phyloP scores from a whole-genome alignment of 2,888 invertebrate genomes.

The Carterocephalus palaemon region DNA sequence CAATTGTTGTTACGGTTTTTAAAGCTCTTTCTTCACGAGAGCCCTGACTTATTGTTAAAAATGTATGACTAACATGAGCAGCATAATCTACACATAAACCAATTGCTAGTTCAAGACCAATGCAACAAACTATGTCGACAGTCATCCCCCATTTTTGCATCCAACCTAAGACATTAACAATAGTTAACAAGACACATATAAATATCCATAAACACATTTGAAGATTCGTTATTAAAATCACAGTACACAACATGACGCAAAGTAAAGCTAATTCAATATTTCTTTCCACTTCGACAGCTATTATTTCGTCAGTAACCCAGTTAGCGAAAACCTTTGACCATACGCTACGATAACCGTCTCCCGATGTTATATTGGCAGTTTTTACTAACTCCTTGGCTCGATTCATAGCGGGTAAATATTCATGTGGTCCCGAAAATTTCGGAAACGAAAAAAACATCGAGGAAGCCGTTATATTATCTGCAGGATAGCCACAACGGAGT shows the following conservation, averaged over 20 bases:
- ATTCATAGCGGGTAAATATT: conserved; percentile 88
- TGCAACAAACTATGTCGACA: conserved; percentile 89
- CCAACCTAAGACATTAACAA: conserved; percentile 86
- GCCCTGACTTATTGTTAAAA: conserved; percentile 81
- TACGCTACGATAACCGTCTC: conserved; percentile 81
- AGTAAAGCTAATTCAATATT: conserved; percentile 86
- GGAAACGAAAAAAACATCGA: conserved; percentile 82
- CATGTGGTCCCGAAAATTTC: conserved; percentile 79
- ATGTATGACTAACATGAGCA: conserved; percentile 89
- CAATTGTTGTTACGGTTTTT: conserved; percentile 84
- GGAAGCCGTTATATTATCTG: conserved; percentile 79
- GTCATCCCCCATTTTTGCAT: conserved; percentile 91
- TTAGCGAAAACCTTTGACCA: conserved; percentile 86
- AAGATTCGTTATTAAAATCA: conserved; percentile 85
- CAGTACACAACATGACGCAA: conserved; percentile 89
- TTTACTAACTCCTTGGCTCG: conserved; percentile 77
- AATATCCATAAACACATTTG: conserved; percentile 89
- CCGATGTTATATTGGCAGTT: conserved; percentile 78
- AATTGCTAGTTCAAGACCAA: conserved; percentile 87
- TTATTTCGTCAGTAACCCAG: conserved; percentile 89
- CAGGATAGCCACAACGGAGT: conserved; percentile 80
- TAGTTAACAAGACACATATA: conserved; percentile 84
- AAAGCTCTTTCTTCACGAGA: conserved; percentile 78
- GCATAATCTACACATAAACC: conserved; percentile 92
- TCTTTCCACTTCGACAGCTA: conserved; percentile 85